phyloP scores from a whole-genome alignment of 2,113 vertebrate genomes.

The Noctilio leporinus region DNA sequence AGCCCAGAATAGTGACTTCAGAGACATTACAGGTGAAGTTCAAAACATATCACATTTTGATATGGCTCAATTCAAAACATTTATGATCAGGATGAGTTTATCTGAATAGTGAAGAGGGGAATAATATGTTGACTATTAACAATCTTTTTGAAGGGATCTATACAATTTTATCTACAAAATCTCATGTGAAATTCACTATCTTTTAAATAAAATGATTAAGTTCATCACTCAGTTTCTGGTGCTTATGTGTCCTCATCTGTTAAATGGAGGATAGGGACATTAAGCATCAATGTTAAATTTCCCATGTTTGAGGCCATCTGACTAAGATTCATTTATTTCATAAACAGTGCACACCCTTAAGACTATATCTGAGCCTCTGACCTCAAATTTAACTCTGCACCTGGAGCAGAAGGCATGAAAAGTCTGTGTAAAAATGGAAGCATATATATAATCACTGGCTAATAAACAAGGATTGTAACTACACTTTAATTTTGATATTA shows the following conservation, averaged over 20 bases:
- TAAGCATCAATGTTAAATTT: neutral
- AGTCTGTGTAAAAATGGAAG: neutral
- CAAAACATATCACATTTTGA: neutral
- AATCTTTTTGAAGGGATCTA: neutral
- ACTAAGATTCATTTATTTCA: neutral
- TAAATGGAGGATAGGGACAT: neutral
- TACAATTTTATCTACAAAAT: neutral
- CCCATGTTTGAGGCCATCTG: neutral
- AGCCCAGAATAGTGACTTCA: neutral
- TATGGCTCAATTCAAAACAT: neutral
- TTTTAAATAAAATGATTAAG: neutral
- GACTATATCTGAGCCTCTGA: neutral
- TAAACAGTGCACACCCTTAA: neutral
- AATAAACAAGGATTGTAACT: neutral
- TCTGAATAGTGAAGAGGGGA: neutral
- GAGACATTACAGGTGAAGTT: neutral
- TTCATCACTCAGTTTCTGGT: neutral
- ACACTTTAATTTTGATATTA: neutral
- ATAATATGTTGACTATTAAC: neutral
- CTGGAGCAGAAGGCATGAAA: neutral
- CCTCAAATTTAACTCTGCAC: neutral
- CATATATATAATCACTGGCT: neutral
- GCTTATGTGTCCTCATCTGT: neutral
- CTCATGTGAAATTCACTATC: neutral
- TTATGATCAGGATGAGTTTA: neutral